Base-by-base conservation (phyloP, 2,113 vertebrate genomes). In the Carassius gibelio region DNA sequence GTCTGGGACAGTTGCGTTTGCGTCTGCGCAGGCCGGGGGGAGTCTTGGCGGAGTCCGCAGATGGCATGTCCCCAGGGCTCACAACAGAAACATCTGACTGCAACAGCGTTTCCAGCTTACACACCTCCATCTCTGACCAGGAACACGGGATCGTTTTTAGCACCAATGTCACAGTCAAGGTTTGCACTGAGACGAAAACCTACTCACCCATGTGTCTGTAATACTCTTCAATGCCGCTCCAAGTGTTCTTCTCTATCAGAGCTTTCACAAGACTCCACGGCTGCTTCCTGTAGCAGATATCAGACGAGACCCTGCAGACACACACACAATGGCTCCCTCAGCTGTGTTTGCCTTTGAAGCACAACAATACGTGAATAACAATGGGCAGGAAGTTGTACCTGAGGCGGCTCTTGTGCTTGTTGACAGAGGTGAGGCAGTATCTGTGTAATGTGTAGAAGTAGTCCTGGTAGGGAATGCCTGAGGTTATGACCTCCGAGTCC, bases 271-370 rank as follows among this genome's bases (percentile, higher is more conserved):
- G 92, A 85, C 95, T 97, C 97, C 97, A 98, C 0, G 97, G 97
- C 92, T 98, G 97, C 92, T 98, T 97, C 91, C 95, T 92, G 93
- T 97, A 98, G 91, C 96, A 96, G 92, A 98, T 98, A 90, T 97
- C 94, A 0, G 97, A 97, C 52, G 97, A 98, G 55, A 97, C 95
- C 68, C 97, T 98, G 86, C 21, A 57, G 48, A 66, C 55, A 68
- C 64, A 71, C 30, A 72, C n/a, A 89, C 83, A 80, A 72, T 82
- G 81, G 26, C 9, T 69, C 45, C 8, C 13, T 23, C 62, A 90
- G 61, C 80, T 14, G 23, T 66, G 10, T 62, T 64, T 34, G 62
- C 42, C 1, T 71, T 45, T 71, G 59, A 75, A 59, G 61, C 7
- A 66, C 8, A 64, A 66, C 21, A 74, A 75, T 36, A 42, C 34